These are phyloP conservation scores for Streptopelia turtur DNA, from an alignment of 2,797 vertebrate species.

Conservation along the genomic window DNA sequence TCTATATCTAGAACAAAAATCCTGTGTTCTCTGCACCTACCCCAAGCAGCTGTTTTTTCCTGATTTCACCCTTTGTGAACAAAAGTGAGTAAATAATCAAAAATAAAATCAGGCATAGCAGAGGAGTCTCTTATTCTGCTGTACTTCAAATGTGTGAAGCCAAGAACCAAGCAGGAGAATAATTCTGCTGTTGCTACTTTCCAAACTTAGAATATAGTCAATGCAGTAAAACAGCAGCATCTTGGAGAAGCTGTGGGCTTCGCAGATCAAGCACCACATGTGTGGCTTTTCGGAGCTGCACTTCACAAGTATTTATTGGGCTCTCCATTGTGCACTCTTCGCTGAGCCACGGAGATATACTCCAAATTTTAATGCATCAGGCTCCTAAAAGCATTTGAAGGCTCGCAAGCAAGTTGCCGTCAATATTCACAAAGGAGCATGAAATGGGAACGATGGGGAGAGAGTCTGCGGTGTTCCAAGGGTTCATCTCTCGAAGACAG, in stretches of 20 bases:
- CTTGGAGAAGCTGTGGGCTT: neutral
- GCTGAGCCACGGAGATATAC: neutral
- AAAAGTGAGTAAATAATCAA: neutral
- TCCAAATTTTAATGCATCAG: neutral
- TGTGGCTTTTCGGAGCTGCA: neutral
- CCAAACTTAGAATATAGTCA: neutral
- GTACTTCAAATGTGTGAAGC: neutral
- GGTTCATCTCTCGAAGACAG: neutral
- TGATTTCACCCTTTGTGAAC: neutral
- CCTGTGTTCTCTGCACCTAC: neutral
- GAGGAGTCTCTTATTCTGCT: neutral
- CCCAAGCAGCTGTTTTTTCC: neutral
- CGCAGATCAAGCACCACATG: neutral
- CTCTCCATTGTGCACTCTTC: neutral
- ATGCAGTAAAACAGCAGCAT: neutral
- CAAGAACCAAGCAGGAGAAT: neutral
- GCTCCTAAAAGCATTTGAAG: neutral
- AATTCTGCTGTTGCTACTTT: neutral
- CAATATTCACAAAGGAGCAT: neutral
- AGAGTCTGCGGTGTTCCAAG: neutral
- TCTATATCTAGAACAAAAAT: neutral
- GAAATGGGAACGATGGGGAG: neutral
- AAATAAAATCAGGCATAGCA: neutral
- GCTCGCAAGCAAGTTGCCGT: neutral
- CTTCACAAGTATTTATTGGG: neutral